Percentiles rank a stretch among this genome's conserved stretches.
These are phyloP conservation scores for Caradrina kadenii DNA, from an alignment of 2,888 invertebrate genomes.

Conservation along the genomic window DNA sequence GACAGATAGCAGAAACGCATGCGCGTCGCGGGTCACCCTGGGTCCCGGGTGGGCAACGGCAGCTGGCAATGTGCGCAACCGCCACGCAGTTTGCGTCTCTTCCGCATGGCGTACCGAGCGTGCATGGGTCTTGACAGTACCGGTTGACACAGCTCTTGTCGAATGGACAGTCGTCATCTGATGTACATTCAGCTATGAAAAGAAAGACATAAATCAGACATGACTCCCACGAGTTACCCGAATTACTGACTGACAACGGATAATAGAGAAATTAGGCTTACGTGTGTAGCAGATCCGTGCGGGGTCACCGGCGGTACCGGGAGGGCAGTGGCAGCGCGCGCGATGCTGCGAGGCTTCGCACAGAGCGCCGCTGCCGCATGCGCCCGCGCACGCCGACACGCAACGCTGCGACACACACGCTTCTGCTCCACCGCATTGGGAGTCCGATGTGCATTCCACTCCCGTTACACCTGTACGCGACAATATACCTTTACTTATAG, in stretches of 20 bases:
- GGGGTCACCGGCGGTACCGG: slow-evolving; percentile 97
- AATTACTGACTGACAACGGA: background rate
- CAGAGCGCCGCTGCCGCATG: slow-evolving; percentile 95
- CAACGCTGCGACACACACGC: slow-evolving; percentile 95
- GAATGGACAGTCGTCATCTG: slow-evolving; percentile 95
- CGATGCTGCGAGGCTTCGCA: slow-evolving; percentile 95
- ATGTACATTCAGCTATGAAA: slow-evolving; percentile 94
- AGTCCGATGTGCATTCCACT: slow-evolving; percentile 93
- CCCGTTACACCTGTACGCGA: slow-evolving; percentile 80
- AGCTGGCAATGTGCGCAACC: slow-evolving; percentile 94
- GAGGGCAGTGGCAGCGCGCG: slow-evolving; percentile 95
- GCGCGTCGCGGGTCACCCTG: slow-evolving; percentile 95
- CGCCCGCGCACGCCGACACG: slow-evolving; percentile 95
- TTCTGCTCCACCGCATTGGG: slow-evolving; percentile 94
- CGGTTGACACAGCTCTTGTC: slow-evolving; percentile 95
- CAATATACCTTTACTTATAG: background rate
- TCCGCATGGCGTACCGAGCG: slow-evolving; percentile 93
- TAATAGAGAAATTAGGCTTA: slow-evolving; percentile 83
- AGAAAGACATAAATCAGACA: slow-evolving; percentile 38
- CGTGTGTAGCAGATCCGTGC: slow-evolving; percentile 96
- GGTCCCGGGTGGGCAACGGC: slow-evolving; percentile 95
- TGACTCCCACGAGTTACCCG: slow-evolving; percentile 26
- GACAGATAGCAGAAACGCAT: slow-evolving; percentile 95
- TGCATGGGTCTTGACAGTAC: slow-evolving; percentile 95
- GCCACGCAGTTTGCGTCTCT: slow-evolving; percentile 94